Base-by-base conservation (phyloP, 2,888 invertebrate genomes). In the Agrotis exclamationis region DNA sequence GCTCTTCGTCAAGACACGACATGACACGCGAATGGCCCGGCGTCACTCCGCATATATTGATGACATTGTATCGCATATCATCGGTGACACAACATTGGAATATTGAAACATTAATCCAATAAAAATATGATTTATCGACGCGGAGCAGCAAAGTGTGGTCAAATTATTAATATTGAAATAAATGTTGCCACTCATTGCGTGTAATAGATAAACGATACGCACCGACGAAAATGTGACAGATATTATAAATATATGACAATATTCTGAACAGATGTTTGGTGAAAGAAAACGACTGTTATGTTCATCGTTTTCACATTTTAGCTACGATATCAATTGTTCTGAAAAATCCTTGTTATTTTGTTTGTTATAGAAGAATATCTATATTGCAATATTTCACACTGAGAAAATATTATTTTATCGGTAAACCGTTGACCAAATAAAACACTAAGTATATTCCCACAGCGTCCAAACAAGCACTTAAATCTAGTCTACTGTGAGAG, bases 91-190 rank as follows among this genome's bases (percentile, higher is more conserved):
- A 54, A 79, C 60, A 68, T 64, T 68, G 75, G 65, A 57, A 74
- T 74, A 73, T 73, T 84, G 70, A 74, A 74, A 81, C 56, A 72
- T 62, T 76, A 62, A 81, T 81, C 71, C 74, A 79, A 83, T 81
- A 83, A 74, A 80, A 70, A 65, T 76, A 66, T 84, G 83, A 84
- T 83, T 84, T 69, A 84, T 83, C 67, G 79, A 14, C 53, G 62
- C n/a, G 28, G n/a, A 44, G 58, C 70, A 70, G 70, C 70, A 64
- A 70, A 73, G 68, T 65, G 50, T 54, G 60, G 56, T 63, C 58
- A 74, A 69, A 79, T 81, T 78, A 79, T 79, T 71, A 64, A 78
- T 48, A 70, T 67, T 73, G 39, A 44, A 70, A 54, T 73, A 51
- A 78, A 70, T 56, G 59, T 70, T 45, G 70, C 69, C 58, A 74